Evolutionary conservation across 2,113 vertebrate species (phyloP), one percentile per base, ranked within the genome.

Genomic region (Tylochromis polylepis): DNA sequence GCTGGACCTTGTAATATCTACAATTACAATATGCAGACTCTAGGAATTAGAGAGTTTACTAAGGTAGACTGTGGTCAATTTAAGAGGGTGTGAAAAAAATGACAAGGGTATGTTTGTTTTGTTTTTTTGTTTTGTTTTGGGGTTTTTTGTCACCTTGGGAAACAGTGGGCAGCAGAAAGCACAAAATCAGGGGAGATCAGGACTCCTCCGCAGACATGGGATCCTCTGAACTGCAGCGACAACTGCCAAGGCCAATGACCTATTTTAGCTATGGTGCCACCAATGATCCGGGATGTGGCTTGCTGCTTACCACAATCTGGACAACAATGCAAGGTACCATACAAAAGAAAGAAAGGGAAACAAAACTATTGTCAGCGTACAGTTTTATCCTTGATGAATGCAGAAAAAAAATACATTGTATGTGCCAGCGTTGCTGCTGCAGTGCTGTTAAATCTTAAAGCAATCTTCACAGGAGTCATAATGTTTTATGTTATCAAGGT

Each of bases 211-310:
- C 98, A 99, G 79, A 97, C 92, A 85, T 98, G 98, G 34, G 91
- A 93, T 29, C 87, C 87, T 34, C 89, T 91, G 1, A 92, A 97
- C 56, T 98, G 97, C 36, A 99, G 96, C 0, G 98, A 97, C 57
- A 97, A 83, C 88, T 99, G 98, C 98, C 98, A 99, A 1, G 98
- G 98, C 97, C 97, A 99, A n/a, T 96, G 96, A 81, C 93, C 97
- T 41, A 72, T 60, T 0, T 95, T 86, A 3, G 97, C 95, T 70
- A 90, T 31, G 0, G 58, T 95, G 4, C 98, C 98, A 1, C 97
- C 98, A 3, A 99, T 96, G 57, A 99, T 99, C 87, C 97, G 93
- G 58, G 96, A 95, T 0, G 94, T 93, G 27, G 94, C 92, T 70
- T 93, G 85, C 88, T 96, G 96, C 34, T 15, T 86, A 14, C 98